Base-by-base conservation (phyloP, 2,888 invertebrate genomes). In the Amiota mariae region DNA sequence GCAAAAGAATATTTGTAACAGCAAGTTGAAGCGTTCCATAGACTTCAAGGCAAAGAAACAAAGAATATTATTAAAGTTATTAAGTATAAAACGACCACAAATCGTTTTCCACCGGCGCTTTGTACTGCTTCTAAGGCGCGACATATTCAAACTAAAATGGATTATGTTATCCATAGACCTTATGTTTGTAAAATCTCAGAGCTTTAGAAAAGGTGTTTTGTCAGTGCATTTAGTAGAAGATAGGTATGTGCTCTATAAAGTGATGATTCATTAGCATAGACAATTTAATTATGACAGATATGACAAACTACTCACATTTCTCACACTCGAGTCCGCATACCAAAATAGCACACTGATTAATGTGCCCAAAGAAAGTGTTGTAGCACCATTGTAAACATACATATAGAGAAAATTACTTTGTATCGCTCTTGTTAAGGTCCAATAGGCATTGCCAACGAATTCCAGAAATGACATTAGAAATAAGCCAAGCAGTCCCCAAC, bases 401-500 rank as follows among this genome's bases (percentile, higher is more conserved):
- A 76, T 73, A 47, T 75, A 72, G 3, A 79, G 8, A 1, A 54
- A 15, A 18, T 75, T 67, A 0, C 46, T 2, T 6, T 15, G 3
- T 15, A 80, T 76, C 24, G 70, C 72, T 2, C 81, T 79, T 1
- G 83, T 77, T 57, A 87, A 78, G 0, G 85, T 80, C 87, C 88
- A 88, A 75, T 89, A 90, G 0, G 85, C 85, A 73, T 88, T 88
- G 4, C 85, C 82, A 0, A 89, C 86, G 20, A 90, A 86, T 74
- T 89, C 85, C 2, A 89, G 80, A 72, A 89, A 88, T 67, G 86
- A 85, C 57, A 85, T 77, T 13, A 87, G 77, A 9, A 83, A 85
- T 6, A 88, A 79, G 1, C 80, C 82, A 47, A 90, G 73, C 63
- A 90, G 73, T 0, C 89, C 87, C 89, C 89, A 90, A 15, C 90